phyloP scores from a whole-genome alignment of 1,140 invertebrate species.

The Drosophila erecta region DNA sequence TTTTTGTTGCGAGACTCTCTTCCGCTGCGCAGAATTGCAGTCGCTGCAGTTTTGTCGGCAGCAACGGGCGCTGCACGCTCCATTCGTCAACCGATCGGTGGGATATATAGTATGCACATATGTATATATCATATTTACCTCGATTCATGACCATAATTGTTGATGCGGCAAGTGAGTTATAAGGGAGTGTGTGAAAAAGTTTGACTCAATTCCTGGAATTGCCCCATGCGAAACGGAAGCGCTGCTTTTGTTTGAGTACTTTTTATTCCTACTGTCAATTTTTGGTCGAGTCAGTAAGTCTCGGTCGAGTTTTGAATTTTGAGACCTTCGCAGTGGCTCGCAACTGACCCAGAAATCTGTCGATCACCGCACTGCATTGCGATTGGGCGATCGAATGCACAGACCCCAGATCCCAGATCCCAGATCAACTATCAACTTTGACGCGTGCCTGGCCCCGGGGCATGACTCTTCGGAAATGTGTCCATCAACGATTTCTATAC shows the following conservation, averaged over 20 bases:
- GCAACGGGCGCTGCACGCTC: constrained; percentile 61
- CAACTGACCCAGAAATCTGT: constrained; percentile 28
- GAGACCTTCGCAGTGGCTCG: constrained; percentile 15
- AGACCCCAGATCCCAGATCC: too few species aligned
- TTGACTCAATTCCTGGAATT: constrained; percentile 74
- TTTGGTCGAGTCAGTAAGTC: constrained; percentile 58
- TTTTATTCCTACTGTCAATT: constrained; percentile 19
- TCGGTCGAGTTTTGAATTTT: constrained; percentile 26
- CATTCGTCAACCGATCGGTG: constrained; percentile 47
- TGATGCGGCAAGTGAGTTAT: constrained; percentile 52
- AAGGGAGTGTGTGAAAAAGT: constrained; percentile 69
- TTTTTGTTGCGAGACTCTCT: constrained; percentile 27
- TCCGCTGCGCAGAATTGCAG: constrained; percentile 59
- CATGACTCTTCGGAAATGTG: constrained; percentile 57
- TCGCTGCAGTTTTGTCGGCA: constrained; percentile 68
- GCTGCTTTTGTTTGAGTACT: constrained; percentile 6
- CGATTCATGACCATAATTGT: constrained; percentile 64
- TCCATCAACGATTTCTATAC: constrained; percentile 56
- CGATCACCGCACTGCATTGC: constrained; percentile 1
- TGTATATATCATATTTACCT: constrained; percentile 18
- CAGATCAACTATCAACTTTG: constrained; percentile 54
- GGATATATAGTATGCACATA: constrained; percentile 5
- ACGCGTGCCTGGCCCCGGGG: constrained; percentile 69
- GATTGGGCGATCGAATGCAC: constrained; percentile 28
- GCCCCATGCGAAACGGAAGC: constrained; percentile 65